A percentile compares a stretch with the other conserved stretches of the same genome.
Evolutionary conservation across 2,888 invertebrate genomes (phyloP).

Genomic region (Cetonia aurata): DNA sequence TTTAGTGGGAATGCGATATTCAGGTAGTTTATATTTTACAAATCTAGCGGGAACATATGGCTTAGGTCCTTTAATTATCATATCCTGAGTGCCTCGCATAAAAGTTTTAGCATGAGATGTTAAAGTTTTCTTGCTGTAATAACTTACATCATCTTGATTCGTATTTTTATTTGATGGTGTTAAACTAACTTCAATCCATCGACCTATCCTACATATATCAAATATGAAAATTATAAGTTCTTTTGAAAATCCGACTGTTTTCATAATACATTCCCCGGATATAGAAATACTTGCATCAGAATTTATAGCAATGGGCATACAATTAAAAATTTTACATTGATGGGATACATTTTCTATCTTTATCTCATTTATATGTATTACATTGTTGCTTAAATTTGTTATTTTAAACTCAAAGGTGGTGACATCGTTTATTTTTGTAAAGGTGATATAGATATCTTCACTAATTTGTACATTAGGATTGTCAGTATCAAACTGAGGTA

Average conservation of each 20-base stretch:
- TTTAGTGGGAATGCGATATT: conserved; percentile 65
- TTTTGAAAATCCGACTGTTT: conserved; percentile 69
- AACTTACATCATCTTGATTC: conserved; percentile 13
- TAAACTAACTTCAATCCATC: conserved; percentile 68
- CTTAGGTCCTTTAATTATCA: conserved; percentile 69
- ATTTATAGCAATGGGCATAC: conserved; percentile 38
- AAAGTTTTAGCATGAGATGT: conserved; percentile 22
- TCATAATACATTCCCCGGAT: conserved; percentile 65
- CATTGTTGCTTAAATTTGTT: conserved; percentile 64
- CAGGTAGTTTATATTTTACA: conserved; percentile 69
- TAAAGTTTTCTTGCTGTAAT: conserved; percentile 16
- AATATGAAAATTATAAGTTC: conserved; percentile 75
- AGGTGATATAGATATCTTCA: conserved; percentile 64
- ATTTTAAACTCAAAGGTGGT: conserved; percentile 67
- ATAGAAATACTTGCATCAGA: conserved; percentile 57
- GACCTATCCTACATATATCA: conserved; percentile 72
- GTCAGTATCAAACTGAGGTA: conserved; percentile 40
- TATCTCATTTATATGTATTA: conserved; percentile 68
- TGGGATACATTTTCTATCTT: conserved; percentile 69
- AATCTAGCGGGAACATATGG: conserved; percentile 72
- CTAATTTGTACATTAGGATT: conserved; percentile 70
- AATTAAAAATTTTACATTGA: conserved; percentile 63
- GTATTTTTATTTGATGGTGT: conserved; percentile 29
- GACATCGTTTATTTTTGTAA: conserved; percentile 65
- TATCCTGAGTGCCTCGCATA: conserved; percentile 20